Evolutionary conservation across 2,797 vertebrate species (phyloP), one percentile per base, ranked within the genome.

Genomic region (Tolypeutes matacus): DNA sequence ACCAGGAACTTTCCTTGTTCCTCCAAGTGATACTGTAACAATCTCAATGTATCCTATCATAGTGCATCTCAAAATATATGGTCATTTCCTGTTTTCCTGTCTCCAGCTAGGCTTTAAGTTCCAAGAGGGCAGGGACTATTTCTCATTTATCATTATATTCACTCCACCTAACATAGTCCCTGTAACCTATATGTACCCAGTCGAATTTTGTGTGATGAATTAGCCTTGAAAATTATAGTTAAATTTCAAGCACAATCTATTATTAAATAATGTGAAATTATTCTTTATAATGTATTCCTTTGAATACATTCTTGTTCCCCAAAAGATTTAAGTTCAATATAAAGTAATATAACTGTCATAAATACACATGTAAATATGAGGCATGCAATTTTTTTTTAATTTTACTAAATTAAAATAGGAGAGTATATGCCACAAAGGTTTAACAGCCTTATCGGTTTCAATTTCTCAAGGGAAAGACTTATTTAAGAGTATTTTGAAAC

Each of bases 381-480:
- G 7, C 11, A 46, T 82, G 14, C 2, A 65, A 49, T 56, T 3
- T 27, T 81, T 81, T 84, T 86, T 62, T 49, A 73, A 84, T 58
- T 84, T 90, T 73, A 49, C 58, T 85, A 76, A 91, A 53, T 76
- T 51, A 72, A 67, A 84, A 80, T 14, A 53, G 25, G 31, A 60
- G 34, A 42, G 5, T 58, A 27, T 53, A 53, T 12, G 20, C 46
- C 11, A 69, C 25, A 64, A 69, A 31, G n/a, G 11, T 25, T 27
- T 29, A n/a, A 62, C 86, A 65, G 12, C 14, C 34, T 1, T 62
- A 89, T 67, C 21, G 1, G 18, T 72, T 70, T 86, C 80, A 90
- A 21, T 96, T 86, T 65, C 65, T 84, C 29, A 92, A 25, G 34
- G 62, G 62, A 86, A 65, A 92, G 29, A 53, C 23, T n/a, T 92